These are phyloP conservation scores for Phenganax subtilis DNA, from an alignment of 92 coral and sea anemone species.

Conservation along the genomic window DNA sequence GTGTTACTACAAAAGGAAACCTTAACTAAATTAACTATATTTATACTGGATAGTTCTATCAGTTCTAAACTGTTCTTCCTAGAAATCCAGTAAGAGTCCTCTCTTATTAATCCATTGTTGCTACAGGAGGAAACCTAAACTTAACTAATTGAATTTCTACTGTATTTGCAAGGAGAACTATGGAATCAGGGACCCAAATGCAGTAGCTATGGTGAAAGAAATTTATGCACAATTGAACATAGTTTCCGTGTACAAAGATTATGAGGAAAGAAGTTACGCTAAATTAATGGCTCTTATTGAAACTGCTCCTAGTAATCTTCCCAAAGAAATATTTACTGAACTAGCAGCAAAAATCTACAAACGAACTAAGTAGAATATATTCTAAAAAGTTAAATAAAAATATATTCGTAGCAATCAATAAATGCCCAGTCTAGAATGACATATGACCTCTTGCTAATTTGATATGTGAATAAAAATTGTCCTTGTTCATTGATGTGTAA, in stretches of 20 bases:
- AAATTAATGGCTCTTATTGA: constrained; percentile 60
- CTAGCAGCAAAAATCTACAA: constrained; percentile 83
- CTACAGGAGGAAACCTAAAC: too few species aligned
- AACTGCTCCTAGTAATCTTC: constrained; percentile 61
- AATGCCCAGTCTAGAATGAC: too few species aligned
- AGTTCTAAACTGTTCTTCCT: too few species aligned
- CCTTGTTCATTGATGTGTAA: too few species aligned
- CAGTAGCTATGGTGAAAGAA: constrained; percentile 67
- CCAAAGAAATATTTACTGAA: constrained; percentile 70
- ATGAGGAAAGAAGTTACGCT: constrained; percentile 69
- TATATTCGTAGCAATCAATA: not conserved
- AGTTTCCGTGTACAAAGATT: constrained; percentile 49
- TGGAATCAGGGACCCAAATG: constrained; percentile 57
- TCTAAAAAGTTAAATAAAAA: not conserved
- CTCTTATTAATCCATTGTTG: too few species aligned
- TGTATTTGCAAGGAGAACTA: constrained; percentile 55
- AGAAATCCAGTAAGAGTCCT: too few species aligned
- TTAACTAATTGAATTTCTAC: too few species aligned
- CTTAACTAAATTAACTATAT: too few species aligned
- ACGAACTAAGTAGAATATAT: constrained; percentile 59
- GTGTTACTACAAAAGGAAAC: too few species aligned
- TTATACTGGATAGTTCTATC: too few species aligned
- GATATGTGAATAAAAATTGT: too few species aligned
- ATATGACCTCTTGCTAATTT: too few species aligned
- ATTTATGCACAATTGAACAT: constrained; percentile 59